These are phyloP conservation scores for Peribatodes rhomboidaria DNA, from an alignment of 2,888 invertebrate species.

Conservation along the genomic window DNA sequence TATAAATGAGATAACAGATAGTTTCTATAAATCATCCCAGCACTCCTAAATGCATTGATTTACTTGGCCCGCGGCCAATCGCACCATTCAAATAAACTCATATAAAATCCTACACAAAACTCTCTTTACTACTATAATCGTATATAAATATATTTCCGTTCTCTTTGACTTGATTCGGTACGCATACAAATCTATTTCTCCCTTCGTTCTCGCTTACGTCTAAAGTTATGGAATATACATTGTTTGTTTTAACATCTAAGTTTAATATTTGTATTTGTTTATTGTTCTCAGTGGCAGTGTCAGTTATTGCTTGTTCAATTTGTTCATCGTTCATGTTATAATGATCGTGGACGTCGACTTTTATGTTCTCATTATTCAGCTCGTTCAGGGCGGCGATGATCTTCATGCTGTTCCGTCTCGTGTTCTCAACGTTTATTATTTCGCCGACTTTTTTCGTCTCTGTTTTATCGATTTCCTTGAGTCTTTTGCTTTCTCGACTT, in stretches of 20 bases:
- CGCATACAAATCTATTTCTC: slow-evolving; percentile 77
- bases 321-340: slow-evolving; percentile 54
- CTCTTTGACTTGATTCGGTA: slow-evolving; percentile 71
- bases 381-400: slow-evolving; percentile 77
- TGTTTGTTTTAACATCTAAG: slow-evolving; percentile 82
- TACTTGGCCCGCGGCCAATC: slow-evolving; percentile 61
- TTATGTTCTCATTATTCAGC: slow-evolving; percentile 51
- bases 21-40: slow-evolving; percentile 35
- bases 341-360: slow-evolving; percentile 62
- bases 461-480: slow-evolving; percentile 63
- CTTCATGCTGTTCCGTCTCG: slow-evolving; percentile 82
- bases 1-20: slow-evolving; percentile 41
- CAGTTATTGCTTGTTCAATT: slow-evolving; percentile 53
- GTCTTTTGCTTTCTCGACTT: slow-evolving; percentile 73
- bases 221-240: slow-evolving; percentile 82
- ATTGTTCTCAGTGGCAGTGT: slow-evolving; percentile 75
- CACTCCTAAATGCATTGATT: slow-evolving; percentile 63
- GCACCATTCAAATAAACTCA: slow-evolving; percentile 53
- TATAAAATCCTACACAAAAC: slow-evolving; percentile 73
- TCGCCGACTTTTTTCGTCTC: slow-evolving; percentile 73
- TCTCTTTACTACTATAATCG: slow-evolving; percentile 82
- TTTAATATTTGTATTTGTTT: slow-evolving; percentile 85
- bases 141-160: slow-evolving; percentile 83
- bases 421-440: slow-evolving; percentile 79
- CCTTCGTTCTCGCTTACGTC: slow-evolving; percentile 76